phyloP scores from a whole-genome alignment of 2,888 invertebrate species.

The Anticlea derivata region DNA sequence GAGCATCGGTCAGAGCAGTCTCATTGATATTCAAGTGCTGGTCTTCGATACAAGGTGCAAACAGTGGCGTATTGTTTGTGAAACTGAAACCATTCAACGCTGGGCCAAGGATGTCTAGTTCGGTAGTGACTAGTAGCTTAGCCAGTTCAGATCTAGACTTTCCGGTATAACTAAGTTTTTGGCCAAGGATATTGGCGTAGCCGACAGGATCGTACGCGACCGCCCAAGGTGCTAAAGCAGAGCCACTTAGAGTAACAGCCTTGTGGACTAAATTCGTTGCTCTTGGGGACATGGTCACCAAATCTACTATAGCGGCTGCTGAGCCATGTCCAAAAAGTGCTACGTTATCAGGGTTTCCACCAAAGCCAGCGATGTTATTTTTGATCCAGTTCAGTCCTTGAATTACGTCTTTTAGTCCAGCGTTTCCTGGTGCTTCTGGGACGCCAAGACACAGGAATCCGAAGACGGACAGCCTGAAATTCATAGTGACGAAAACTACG shows the following conservation, averaged over 20 bases:
- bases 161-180: constrained; percentile 54
- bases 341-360: constrained; percentile 87
- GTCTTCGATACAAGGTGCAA: constrained; percentile 72
- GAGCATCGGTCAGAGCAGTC: constrained; percentile 59
- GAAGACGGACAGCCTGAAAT: constrained; percentile 89
- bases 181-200: constrained; percentile 56
- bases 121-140: constrained; percentile 47
- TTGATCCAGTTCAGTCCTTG: constrained; percentile 90
- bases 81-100: constrained; percentile 55
- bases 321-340: constrained; percentile 92
- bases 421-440: constrained; percentile 89
- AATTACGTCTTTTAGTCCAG: constrained; percentile 93
- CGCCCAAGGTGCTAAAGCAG: constrained; percentile 70
- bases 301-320: constrained; percentile 85
- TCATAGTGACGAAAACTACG: constrained; percentile 86
- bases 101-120: constrained; percentile 45
- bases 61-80: constrained; percentile 63
- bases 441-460: constrained; percentile 87
- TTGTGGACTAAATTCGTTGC: constrained; percentile 60
- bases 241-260: constrained; percentile 69
- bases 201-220: constrained; percentile 67
- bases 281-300: constrained; percentile 63
- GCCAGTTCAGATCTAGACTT: constrained; percentile 54
- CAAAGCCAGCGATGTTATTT: constrained; percentile 76
- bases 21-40: constrained; percentile 44